These are phyloP conservation scores for Leucosticte australis DNA, from an alignment of 2,113 vertebrate species.

Conservation along the genomic window DNA sequence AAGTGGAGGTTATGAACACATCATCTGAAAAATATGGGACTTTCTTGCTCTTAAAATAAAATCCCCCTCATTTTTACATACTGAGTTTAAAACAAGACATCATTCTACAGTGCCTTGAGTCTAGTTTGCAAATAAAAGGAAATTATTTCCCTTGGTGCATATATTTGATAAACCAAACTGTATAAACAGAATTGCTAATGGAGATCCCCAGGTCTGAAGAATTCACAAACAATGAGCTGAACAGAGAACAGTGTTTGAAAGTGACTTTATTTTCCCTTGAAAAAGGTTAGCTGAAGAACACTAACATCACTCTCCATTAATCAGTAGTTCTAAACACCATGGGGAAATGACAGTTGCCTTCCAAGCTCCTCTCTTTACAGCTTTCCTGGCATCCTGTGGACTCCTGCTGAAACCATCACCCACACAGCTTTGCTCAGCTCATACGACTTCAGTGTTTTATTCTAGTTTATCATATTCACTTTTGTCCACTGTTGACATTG, in stretches of 20 bases:
- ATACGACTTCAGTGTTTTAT: not conserved
- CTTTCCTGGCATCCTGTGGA: not conserved
- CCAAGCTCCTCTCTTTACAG: not conserved
- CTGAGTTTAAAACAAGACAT: conserved; percentile 41
- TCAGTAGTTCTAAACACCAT: not conserved
- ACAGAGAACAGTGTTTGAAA: not conserved
- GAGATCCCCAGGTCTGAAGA: conserved; percentile 12
- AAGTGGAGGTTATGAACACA: conserved; percentile 43
- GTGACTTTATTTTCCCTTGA: not conserved
- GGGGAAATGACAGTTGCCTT: not conserved
- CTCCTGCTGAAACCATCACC: not conserved
- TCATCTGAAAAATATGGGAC: conserved; percentile 34
- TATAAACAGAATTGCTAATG: conserved; percentile 50
- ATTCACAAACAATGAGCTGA: not conserved
- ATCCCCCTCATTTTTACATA: conserved; percentile 2
- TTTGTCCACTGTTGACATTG: not conserved
- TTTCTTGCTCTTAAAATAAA: conserved; percentile 62
- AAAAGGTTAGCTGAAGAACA: not conserved
- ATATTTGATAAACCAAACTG: conserved; percentile 65
- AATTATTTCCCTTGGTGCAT: conserved; percentile 54
- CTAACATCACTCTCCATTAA: not conserved
- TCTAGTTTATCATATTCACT: not conserved
- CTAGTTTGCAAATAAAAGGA: conserved; percentile 51
- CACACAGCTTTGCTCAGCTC: not conserved
- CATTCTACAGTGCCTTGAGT: conserved; percentile 17